A percentile compares a stretch with the other conserved stretches of the same genome.
phyloP scores from a whole-genome alignment of 2,113 vertebrate genomes.

The Aythya baeri region DNA sequence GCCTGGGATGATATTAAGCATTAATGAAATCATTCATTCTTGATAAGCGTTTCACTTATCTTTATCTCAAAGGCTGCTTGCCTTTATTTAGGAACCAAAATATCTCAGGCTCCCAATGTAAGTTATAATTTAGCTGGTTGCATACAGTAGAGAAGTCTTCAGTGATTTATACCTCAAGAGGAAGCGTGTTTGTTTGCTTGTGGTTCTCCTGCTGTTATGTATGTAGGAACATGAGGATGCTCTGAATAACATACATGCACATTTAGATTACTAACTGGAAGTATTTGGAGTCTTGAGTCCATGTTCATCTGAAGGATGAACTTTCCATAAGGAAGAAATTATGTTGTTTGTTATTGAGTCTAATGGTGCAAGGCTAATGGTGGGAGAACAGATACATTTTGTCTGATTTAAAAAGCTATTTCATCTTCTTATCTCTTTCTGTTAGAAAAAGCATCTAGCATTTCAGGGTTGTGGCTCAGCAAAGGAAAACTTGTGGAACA shows the following conservation, averaged over 20 bases:
- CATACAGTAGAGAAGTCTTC: background rate
- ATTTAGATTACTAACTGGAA: background rate
- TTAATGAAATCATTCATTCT: background rate
- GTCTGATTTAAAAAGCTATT: background rate
- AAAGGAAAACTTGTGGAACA: background rate
- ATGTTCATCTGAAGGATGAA: background rate
- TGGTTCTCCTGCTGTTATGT: background rate
- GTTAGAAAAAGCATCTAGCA: background rate
- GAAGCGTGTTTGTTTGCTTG: background rate
- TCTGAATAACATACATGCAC: background rate
- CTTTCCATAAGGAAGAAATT: background rate
- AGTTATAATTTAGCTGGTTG: background rate
- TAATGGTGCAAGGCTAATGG: background rate
- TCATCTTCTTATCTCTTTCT: background rate
- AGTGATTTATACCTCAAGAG: background rate
- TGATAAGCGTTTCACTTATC: background rate
- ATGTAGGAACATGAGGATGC: background rate
- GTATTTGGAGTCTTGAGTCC: background rate
- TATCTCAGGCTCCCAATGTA: too few relatives aligned
- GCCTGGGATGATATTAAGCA: background rate
- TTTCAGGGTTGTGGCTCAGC: background rate
- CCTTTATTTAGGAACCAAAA: background rate
- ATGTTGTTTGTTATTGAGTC: background rate
- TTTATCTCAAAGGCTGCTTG: slow-evolving; percentile 4
- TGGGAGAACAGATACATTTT: background rate